Base-by-base conservation (phyloP, 2,888 invertebrate genomes). In the Caenorhabditis sp. region DNA sequence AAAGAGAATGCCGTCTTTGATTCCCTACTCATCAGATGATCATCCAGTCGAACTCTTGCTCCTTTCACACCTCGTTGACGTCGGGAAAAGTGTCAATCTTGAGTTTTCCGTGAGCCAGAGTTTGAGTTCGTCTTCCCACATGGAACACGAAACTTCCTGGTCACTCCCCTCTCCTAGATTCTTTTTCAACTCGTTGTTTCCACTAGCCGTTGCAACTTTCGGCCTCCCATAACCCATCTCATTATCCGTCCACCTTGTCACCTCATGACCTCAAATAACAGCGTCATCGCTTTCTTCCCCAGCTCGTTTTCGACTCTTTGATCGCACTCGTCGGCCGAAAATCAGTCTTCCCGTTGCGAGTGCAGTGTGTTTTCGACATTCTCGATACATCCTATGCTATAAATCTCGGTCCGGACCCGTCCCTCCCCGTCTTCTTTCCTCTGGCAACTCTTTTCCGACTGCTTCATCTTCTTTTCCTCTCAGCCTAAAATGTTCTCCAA, bases 401-500 rank as follows among this genome's bases (percentile, higher is more conserved):
- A 72, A 72, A 72, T 72, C 72, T 72, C 44, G 11, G 1, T n/a
- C n/a, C 9, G 51, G 26, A 24, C 51, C 28, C 18, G 18, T 47
- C 47, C 32, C 47, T 24, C 56, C 35, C 44, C 53, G 44, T 44
- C 40, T 35, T 40, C 40, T 40, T 40, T 13, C 32, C 28, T 53
- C 44, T 37, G 22, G 50, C 40, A 53, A 37, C 53, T 61, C 32
- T 61, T 32, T 53, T 56, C 62, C 20, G 13, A 58, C 62, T 60
- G n/a, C 51, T 44, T 50, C 44, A 15, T 53, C n/a, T 18, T 11
- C 53, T 55, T 9, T n/a, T 28, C 32, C 47, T 50, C 18, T 22
- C 24, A 32, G 40, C n/a, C 32, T 22, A n/a, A 40, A 55, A 85
- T 85, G 85, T 85, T 85, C 74, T 85, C 85, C 58, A 85, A 85